A percentile compares a stretch with the other conserved stretches of the same genome.
phyloP scores from a whole-genome alignment of 2,888 invertebrate species.

The Bellardia pandia region DNA sequence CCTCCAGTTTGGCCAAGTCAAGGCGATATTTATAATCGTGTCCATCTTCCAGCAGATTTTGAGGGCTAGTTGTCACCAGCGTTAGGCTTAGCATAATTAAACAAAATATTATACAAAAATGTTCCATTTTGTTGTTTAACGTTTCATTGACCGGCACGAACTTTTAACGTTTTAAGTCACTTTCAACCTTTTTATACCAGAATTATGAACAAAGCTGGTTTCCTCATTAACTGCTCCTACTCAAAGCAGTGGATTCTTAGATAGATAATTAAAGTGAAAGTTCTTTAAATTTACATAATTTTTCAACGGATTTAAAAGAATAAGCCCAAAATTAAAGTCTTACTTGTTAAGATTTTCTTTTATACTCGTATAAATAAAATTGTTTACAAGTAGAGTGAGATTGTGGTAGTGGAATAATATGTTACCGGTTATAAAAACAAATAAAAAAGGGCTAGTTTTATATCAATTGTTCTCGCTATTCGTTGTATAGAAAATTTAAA shows the following conservation, averaged over 20 bases:
- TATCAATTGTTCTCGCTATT: no score
- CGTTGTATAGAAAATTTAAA: no score
- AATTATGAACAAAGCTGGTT: constrained; percentile 19
- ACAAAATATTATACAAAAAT: constrained; percentile 19
- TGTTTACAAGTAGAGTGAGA: neutral
- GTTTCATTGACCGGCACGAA: constrained; percentile 20
- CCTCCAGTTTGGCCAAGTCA: constrained; percentile 10
- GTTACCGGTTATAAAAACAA: no score
- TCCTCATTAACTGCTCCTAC: neutral
- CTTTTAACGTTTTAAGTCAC: constrained; percentile 28
- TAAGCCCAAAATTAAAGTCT: neutral
- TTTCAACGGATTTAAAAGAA: constrained; percentile 4
- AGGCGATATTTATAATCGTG: constrained; percentile 26
- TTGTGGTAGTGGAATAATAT: neutral
- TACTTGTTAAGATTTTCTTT: neutral
- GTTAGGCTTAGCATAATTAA: constrained; percentile 22
- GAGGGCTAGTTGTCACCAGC: neutral
- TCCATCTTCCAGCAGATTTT: neutral
- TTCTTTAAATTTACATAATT: constrained; percentile 35
- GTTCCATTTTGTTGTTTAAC: constrained; percentile 47
- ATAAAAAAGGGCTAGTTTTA: no score
- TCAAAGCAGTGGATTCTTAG: neutral
- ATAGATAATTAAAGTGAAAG: neutral
- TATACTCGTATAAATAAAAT: neutral
- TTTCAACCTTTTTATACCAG: constrained; percentile 40